phyloP scores from a whole-genome alignment of 1,140 invertebrate species.

The Nebria ingens region DNA sequence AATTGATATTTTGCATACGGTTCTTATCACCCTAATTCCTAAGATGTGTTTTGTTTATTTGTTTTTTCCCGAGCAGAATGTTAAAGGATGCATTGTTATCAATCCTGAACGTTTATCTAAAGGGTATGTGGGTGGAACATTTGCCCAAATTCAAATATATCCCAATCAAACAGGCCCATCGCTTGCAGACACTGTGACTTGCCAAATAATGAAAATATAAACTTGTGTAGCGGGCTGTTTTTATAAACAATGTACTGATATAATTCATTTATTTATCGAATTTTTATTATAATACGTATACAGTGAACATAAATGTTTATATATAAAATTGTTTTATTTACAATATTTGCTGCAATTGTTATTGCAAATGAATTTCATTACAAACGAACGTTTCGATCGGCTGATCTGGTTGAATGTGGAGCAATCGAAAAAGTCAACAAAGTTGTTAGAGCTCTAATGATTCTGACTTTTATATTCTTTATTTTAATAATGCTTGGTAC shows the following conservation, averaged over 20 bases:
- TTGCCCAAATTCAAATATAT: constrained; percentile 33
- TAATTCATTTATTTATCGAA: too few relatives aligned
- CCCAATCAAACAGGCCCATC: not conserved
- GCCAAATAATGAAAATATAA: constrained; percentile 11
- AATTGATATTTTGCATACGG: too few relatives aligned
- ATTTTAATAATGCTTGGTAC: not conserved
- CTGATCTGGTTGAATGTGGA: not conserved
- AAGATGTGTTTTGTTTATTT: too few relatives aligned
- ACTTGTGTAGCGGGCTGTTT: not conserved
- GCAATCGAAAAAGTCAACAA: not conserved
- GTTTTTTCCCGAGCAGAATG: too few relatives aligned
- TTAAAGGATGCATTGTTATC: constrained; percentile 60
- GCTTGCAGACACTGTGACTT: not conserved
- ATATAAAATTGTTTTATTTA: too few relatives aligned
- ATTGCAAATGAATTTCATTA: not conserved
- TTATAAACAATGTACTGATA: not conserved
- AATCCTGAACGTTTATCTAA: constrained; percentile 72
- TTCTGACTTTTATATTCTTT: not conserved
- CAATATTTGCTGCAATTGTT: too few relatives aligned
- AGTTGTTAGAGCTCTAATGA: not conserved
- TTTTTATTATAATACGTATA: not conserved
- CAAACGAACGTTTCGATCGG: not conserved
- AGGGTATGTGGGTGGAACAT: constrained; percentile 44
- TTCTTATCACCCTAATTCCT: too few relatives aligned
- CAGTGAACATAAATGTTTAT: not conserved